These are phyloP conservation scores for Drosophila kanapiae DNA, from an alignment of 1,140 invertebrate species.

Conservation along the genomic window DNA sequence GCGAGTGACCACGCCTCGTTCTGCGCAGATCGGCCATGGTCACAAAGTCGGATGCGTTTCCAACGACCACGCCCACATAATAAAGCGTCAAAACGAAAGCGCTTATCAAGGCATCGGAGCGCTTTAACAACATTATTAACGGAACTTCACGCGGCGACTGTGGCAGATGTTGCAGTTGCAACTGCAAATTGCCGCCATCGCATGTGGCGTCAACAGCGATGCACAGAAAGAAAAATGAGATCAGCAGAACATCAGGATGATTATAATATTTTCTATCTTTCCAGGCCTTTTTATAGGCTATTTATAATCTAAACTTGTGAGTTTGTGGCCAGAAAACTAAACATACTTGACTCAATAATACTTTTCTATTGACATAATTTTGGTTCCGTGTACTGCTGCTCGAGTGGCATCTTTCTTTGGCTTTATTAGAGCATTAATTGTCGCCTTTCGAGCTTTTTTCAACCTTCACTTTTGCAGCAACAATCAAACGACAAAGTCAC, in stretches of 20 bases:
- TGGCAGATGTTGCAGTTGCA: constrained; percentile 37
- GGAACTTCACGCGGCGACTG: constrained; percentile 72
- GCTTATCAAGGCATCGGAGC: constrained; percentile 71
- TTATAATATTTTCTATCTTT: background rate
- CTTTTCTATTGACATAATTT: background rate
- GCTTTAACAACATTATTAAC: constrained; percentile 82
- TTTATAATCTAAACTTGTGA: background rate
- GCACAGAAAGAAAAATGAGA: constrained; percentile 5
- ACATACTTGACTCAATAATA: background rate
- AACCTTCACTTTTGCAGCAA: constrained; percentile 82
- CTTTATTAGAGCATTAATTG: constrained; percentile 85
- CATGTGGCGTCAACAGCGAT: constrained; percentile 4
- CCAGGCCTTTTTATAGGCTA: background rate
- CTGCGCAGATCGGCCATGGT: constrained; percentile 55
- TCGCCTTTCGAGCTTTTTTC: constrained; percentile 53
- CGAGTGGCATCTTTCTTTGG: constrained; percentile 60
- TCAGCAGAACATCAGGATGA: background rate
- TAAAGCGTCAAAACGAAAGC: constrained; percentile 75
- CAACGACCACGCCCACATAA: constrained; percentile 67
- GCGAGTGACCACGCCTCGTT: constrained; percentile 41
- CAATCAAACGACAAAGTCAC: constrained; percentile 69
- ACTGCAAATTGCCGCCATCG: constrained; percentile 36
- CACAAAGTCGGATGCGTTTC: constrained; percentile 64
- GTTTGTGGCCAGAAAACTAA: background rate
- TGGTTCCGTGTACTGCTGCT: constrained; percentile 11